These are phyloP conservation scores for Tipula vernalis DNA, from an alignment of 2,888 invertebrate species.

Conservation along the genomic window DNA sequence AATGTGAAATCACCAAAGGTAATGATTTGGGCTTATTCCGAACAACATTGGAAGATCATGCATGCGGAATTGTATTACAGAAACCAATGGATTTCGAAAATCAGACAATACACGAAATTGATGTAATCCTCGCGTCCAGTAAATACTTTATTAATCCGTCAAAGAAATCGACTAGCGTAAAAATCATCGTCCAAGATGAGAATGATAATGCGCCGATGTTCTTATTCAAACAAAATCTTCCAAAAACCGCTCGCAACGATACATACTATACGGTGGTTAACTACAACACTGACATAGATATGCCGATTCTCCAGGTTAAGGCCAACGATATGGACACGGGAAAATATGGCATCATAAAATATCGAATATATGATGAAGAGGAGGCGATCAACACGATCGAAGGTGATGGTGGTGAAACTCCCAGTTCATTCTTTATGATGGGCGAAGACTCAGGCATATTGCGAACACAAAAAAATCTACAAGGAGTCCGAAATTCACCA, in stretches of 20 bases:
- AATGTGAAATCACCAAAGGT: slow-evolving; percentile 65
- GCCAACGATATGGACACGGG: slow-evolving; percentile 81
- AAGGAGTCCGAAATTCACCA: slow-evolving; percentile 54
- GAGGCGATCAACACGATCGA: slow-evolving; percentile 22
- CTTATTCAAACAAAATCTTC: slow-evolving; percentile 48
- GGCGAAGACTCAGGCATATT: slow-evolving; percentile 64
- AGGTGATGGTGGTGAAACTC: slow-evolving; percentile 27
- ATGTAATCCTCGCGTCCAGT: slow-evolving; percentile 65
- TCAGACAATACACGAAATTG: slow-evolving; percentile 55
- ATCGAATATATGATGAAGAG: slow-evolving; percentile 38
- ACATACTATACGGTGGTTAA: slow-evolving; percentile 73
- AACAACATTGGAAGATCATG: slow-evolving; percentile 61
- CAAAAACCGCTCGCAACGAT: slow-evolving; percentile 44
- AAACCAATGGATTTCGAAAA: slow-evolving; percentile 68
- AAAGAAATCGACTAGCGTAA: slow-evolving; percentile 58
- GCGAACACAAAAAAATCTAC: slow-evolving; percentile 59
- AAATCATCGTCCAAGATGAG: slow-evolving; percentile 69
- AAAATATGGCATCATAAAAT: slow-evolving; percentile 65
- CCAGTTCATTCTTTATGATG: slow-evolving; percentile 50
- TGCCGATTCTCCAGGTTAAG: slow-evolving; percentile 68
- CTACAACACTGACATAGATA: slow-evolving; percentile 57
- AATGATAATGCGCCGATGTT: slow-evolving; percentile 86
- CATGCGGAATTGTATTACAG: slow-evolving; percentile 66
- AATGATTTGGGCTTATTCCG: slow-evolving; percentile 60
- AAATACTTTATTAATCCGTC: slow-evolving; percentile 71